These are phyloP conservation scores for Gryon sp. DNA, from an alignment of 1,140 invertebrate genomes.

Conservation along the genomic window DNA sequence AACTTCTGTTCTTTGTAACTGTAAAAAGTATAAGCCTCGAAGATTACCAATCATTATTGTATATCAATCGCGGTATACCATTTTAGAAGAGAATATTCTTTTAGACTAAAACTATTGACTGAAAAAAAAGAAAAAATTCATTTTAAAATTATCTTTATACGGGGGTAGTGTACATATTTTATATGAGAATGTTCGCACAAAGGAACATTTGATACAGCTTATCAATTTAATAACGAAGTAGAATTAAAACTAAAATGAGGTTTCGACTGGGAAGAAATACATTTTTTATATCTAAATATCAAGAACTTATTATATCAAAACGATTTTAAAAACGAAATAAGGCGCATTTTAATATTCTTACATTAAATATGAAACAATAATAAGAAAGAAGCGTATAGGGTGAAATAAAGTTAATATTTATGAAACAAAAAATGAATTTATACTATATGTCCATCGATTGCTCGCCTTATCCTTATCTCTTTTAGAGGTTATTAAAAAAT, in stretches of 20 bases:
- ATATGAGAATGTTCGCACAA: slow-evolving; percentile 34
- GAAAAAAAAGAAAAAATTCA: slow-evolving; percentile 6
- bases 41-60: too few species aligned
- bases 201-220: slow-evolving; percentile 30
- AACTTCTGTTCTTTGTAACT: too few species aligned
- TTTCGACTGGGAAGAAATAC: slow-evolving; percentile 8
- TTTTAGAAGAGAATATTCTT: too few species aligned
- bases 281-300: slow-evolving; percentile 26
- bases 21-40: too few species aligned
- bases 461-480: too few species aligned
- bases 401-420: slow-evolving; percentile 12
- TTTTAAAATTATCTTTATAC: slow-evolving; percentile 32
- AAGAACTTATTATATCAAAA: slow-evolving; percentile 5
- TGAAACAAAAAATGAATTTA: neutral
- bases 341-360: slow-evolving; percentile 15
- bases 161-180: slow-evolving; percentile 34
- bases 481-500: too few species aligned
- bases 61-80: too few species aligned
- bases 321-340: slow-evolving; percentile 15
- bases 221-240: slow-evolving; percentile 33
- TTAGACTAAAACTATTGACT: slow-evolving; percentile 6
- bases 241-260: slow-evolving; percentile 27
- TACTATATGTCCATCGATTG: slow-evolving; percentile 1
- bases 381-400: slow-evolving; percentile 5
- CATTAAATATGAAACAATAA: slow-evolving; percentile 30